These are phyloP conservation scores for Turritopsis dohrnii DNA, from an alignment of 30 jellyfish, hydroid and myxozoan genomes.

Conservation along the genomic window DNA sequence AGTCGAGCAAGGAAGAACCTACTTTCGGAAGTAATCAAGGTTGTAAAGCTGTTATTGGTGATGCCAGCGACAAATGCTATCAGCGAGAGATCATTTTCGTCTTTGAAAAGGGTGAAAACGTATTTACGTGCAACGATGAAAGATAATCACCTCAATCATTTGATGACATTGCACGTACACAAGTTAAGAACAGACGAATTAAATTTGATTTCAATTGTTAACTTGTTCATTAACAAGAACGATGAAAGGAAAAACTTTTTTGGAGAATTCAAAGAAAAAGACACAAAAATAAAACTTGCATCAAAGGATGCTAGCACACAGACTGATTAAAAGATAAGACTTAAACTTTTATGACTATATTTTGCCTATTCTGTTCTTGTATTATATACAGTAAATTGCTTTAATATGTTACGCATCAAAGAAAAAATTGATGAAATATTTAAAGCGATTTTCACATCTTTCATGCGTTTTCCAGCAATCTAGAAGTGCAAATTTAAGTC, in stretches of 20 bases:
- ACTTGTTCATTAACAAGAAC: background rate
- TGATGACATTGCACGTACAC: background rate
- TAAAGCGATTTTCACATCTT: too few species aligned
- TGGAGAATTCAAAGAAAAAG: background rate
- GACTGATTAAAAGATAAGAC: background rate
- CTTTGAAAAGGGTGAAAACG: background rate
- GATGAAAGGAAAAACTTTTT: background rate
- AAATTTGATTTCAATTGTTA: background rate
- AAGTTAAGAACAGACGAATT: background rate
- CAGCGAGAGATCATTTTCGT: background rate
- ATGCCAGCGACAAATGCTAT: background rate
- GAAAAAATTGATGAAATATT: too few species aligned
- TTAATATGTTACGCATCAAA: too few species aligned
- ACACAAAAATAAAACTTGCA: background rate
- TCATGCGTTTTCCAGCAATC: too few species aligned
- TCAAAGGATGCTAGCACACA: background rate
- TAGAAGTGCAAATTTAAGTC: too few species aligned
- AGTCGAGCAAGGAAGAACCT: background rate
- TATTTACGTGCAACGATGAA: background rate
- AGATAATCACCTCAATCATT: background rate
- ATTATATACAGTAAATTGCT: background rate
- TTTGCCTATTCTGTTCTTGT: background rate
- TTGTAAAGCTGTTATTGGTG: background rate
- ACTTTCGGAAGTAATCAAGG: background rate
- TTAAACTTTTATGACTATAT: too few species aligned